Conservation (phyloP, 2,113 vertebrate species). For the Peromyscus leucopus region DNA sequence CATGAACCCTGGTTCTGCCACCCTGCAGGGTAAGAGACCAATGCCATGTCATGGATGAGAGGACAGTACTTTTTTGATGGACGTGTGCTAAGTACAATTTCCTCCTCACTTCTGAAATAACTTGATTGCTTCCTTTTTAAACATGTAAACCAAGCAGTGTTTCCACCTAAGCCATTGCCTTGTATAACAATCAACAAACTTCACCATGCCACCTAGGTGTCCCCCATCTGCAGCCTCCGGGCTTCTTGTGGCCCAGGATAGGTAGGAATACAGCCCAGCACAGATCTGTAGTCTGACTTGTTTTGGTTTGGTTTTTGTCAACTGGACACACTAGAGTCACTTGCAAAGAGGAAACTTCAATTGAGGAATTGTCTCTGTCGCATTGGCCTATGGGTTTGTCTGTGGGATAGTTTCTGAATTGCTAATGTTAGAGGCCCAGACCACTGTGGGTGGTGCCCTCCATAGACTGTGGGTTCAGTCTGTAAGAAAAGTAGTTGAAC, state of each 20-base stretch:
- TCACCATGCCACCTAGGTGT: neutral
- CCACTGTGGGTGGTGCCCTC: neutral
- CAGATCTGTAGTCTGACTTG: neutral
- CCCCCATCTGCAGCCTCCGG: neutral
- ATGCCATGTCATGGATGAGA: slow-evolving; percentile 58
- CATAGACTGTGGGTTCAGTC: neutral
- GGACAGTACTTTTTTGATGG: slow-evolving; percentile 68
- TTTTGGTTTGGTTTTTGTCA: neutral
- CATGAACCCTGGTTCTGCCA: neutral
- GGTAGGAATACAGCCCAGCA: neutral
- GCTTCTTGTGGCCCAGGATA: neutral
- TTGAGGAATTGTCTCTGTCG: neutral
- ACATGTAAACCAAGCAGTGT: slow-evolving; percentile 69
- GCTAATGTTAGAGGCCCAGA: neutral
- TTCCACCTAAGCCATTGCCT: slow-evolving; percentile 71
- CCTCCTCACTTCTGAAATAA: slow-evolving; percentile 75
- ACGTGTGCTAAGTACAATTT: slow-evolving; percentile 74
- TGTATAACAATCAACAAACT: slow-evolving; percentile 68
- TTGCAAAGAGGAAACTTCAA: neutral
- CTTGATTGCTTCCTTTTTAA: slow-evolving; percentile 63
- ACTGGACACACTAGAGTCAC: neutral
- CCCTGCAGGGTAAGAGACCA: slow-evolving; percentile 67
- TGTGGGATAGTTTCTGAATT: neutral
- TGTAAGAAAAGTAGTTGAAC: neutral
- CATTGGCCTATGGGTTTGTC: neutral